phyloP scores from a whole-genome alignment of 2,797 vertebrate species.

The Myotis planiceps region DNA sequence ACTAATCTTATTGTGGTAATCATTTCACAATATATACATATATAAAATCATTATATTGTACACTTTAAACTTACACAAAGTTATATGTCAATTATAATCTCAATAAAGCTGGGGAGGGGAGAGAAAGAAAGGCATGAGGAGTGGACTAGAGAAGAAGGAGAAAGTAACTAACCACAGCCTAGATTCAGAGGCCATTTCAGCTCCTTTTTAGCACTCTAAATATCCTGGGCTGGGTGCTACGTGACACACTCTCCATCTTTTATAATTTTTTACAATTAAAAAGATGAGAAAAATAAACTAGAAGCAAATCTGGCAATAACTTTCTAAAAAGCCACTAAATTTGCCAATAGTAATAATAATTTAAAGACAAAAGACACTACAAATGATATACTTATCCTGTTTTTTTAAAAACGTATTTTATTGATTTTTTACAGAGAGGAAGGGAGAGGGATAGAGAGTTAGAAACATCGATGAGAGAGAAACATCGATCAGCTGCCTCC shows the following conservation, averaged over 20 bases:
- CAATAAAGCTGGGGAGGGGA: neutral
- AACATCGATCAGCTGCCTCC: too few relatives aligned
- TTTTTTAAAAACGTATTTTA: neutral
- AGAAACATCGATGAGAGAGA: too few relatives aligned
- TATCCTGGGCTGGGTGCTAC: neutral
- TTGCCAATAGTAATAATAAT: neutral
- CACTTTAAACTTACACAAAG: neutral
- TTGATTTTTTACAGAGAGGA: too few relatives aligned
- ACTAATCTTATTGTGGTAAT: neutral
- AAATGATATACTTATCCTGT: neutral
- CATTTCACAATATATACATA: neutral
- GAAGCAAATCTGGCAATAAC: neutral
- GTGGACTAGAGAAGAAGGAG: neutral
- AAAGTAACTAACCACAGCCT: neutral
- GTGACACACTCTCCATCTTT: neutral
- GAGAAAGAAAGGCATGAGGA: neutral
- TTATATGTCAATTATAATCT: neutral
- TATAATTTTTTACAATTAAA: neutral
- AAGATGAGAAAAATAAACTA: slow-evolving; percentile 18
- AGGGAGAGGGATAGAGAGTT: too few relatives aligned
- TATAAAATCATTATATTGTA: neutral
- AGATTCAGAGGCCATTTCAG: neutral
- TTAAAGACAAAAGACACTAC: neutral
- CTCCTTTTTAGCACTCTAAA: neutral
- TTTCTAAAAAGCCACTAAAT: neutral